Evolutionary conservation across 2,888 invertebrate genomes (phyloP).

Genomic region (Malachius bipustulatus): DNA sequence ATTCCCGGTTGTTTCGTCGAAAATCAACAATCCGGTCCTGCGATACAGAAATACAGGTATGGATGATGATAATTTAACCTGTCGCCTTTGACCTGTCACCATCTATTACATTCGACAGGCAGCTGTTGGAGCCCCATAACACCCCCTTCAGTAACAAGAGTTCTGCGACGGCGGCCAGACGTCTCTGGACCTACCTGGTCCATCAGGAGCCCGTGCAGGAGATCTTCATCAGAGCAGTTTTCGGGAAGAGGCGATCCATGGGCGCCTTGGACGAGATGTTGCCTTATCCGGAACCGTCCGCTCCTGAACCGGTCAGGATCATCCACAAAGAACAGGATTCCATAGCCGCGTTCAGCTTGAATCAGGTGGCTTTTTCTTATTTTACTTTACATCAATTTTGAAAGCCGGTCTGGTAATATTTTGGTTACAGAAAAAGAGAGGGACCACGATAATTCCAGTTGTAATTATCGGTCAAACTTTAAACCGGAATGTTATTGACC

Average conservation of each 20-base stretch:
- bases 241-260: conserved; percentile 60
- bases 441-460: no score
- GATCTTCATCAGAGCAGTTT: conserved; percentile 90
- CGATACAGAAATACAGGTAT: conserved; percentile 80
- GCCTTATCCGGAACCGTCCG: conserved; percentile 32
- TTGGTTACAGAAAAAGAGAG: no score
- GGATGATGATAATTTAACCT: neutral
- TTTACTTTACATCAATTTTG: no score
- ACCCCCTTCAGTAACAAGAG: conserved; percentile 78
- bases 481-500: no score
- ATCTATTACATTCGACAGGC: conserved; percentile 39
- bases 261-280: conserved; percentile 41
- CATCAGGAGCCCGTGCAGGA: conserved; percentile 86
- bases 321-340: conserved; percentile 99
- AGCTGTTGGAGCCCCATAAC: conserved; percentile 82
- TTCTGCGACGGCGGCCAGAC: conserved; percentile 62
- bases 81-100: neutral
- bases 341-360: conserved; percentile 93
- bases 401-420: no score
- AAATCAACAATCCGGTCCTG: conserved; percentile 60
- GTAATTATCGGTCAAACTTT: no score
- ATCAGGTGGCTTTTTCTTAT: conserved; percentile 55
- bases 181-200: conserved; percentile 89
- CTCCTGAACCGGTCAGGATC: conserved; percentile 77
- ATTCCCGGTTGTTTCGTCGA: conserved; percentile 87